Evolutionary conservation across 2,888 invertebrate genomes (phyloP).

Genomic region (Leuctra nigra): DNA sequence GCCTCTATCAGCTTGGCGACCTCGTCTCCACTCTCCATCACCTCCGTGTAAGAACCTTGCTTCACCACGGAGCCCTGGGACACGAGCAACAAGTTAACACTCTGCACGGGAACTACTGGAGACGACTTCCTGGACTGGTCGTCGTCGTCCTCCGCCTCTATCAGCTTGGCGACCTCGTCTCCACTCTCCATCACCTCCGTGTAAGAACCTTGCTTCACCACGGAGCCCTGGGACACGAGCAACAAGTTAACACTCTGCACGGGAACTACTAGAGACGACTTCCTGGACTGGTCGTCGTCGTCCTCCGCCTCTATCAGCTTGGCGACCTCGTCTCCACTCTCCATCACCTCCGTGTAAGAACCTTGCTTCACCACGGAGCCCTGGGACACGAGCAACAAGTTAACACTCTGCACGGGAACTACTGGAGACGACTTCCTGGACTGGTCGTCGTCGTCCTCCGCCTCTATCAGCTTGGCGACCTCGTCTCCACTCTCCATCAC

Average conservation of each 20-base stretch:
- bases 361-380: conserved; percentile 40
- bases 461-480: conserved; percentile 44
- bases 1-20: conserved; percentile 45
- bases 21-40: conserved; percentile 35
- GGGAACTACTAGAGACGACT: too few species aligned
- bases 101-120: too few species aligned
- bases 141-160: conserved; percentile 41
- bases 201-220: conserved; percentile 33
- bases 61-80: conserved; percentile 47
- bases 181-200: conserved; percentile 31
- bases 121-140: conserved; percentile 8
- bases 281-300: conserved; percentile 28
- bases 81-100: too few species aligned
- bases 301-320: conserved; percentile 44
- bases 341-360: conserved; percentile 31
- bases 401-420: too few species aligned
- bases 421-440: not conserved
- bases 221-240: conserved; percentile 55
- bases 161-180: conserved; percentile 42
- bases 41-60: conserved; percentile 32
- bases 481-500: conserved; percentile 35
- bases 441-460: conserved; percentile 36
- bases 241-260: too few species aligned
- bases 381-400: too few species aligned
- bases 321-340: conserved; percentile 39